Evolutionary conservation across 2,113 vertebrate genomes (phyloP).

Genomic region (Pseudonaja textilis): DNA sequence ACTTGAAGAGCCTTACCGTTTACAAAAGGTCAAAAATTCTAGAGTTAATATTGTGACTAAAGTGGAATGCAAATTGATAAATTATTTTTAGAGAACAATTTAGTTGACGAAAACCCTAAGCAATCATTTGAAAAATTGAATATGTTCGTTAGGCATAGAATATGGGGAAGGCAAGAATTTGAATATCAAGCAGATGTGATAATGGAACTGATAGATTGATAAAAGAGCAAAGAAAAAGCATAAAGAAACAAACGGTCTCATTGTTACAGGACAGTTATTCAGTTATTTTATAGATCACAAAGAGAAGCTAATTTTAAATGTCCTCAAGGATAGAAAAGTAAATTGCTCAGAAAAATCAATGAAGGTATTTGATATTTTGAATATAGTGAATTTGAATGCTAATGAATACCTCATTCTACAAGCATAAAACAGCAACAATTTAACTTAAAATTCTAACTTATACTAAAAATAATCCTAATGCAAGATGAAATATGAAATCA

Average conservation of each 20-base stretch:
- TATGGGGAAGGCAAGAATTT: neutral
- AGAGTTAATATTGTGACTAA: neutral
- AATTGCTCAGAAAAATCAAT: neutral
- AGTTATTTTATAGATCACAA: neutral
- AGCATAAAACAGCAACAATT: neutral
- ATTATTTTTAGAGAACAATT: neutral
- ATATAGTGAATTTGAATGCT: neutral
- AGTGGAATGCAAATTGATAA: neutral
- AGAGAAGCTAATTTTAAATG: neutral
- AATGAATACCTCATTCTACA: neutral
- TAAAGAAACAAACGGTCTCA: neutral
- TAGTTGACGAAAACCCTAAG: neutral
- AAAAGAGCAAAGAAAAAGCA: neutral
- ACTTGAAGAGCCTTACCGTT: neutral
- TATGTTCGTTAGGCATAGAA: neutral
- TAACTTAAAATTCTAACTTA: neutral
- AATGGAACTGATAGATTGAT: neutral
- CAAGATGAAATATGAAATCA: neutral
- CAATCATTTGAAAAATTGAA: neutral
- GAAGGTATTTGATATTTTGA: neutral
- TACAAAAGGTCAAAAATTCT: neutral
- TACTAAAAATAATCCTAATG: neutral
- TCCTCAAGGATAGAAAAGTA: neutral
- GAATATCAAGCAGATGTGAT: neutral
- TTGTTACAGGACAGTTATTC: neutral